These are phyloP conservation scores for Oceanodroma tethys DNA, from an alignment of 2,113 vertebrate genomes.

Conservation along the genomic window DNA sequence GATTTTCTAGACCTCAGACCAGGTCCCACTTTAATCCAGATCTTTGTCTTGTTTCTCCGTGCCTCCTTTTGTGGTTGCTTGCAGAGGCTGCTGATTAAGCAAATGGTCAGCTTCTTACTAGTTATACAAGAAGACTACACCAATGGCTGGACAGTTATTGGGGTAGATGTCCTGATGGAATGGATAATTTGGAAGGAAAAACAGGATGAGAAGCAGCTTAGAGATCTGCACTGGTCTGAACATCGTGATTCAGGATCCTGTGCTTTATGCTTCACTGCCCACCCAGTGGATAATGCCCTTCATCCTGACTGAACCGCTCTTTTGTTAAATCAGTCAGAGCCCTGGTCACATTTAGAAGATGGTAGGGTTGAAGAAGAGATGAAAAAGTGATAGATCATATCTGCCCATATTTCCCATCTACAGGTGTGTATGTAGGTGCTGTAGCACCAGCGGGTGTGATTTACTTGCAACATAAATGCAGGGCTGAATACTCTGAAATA, in stretches of 20 bases:
- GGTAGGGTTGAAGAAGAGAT: background rate
- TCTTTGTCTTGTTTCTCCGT: background rate
- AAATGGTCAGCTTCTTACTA: background rate
- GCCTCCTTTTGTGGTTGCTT: background rate
- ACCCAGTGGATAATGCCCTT: background rate
- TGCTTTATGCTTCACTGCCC: background rate
- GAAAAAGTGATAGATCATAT: background rate
- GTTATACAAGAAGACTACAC: background rate
- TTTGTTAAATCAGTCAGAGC: background rate
- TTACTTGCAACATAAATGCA: background rate
- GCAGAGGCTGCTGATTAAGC: background rate
- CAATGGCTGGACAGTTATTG: background rate
- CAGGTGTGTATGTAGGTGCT: background rate
- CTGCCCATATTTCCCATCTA: background rate
- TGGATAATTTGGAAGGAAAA: background rate
- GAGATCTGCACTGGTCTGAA: background rate
- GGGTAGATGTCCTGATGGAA: background rate
- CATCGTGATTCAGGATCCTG: background rate
- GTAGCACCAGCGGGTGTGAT: background rate
- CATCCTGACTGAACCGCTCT: background rate
- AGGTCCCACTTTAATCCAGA: background rate
- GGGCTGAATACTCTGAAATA: background rate
- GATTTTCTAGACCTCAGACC: background rate
- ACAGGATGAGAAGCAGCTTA: background rate
- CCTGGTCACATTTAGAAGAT: background rate